Evolutionary conservation across 2,113 vertebrate genomes (phyloP).

Genomic region (Motacilla alba): DNA sequence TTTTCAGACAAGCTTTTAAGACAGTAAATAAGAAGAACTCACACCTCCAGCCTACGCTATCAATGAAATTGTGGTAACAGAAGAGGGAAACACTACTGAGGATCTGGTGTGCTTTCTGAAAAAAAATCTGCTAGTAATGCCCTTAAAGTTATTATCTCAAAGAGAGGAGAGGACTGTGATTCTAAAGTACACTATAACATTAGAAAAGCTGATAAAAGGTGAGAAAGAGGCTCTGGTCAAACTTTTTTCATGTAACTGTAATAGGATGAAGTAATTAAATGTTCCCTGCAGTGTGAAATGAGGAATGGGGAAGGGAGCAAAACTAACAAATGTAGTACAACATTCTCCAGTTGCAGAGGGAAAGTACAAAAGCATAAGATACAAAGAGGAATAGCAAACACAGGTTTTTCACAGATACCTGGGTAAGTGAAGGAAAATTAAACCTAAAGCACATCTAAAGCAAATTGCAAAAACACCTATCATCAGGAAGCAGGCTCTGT

Average conservation of each 20-base stretch:
- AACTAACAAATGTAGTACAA: background rate
- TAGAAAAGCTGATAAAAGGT: background rate
- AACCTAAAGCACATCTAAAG: background rate
- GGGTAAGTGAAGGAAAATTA: background rate
- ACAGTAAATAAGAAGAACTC: background rate
- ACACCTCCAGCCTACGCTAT: background rate
- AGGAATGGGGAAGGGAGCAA: background rate
- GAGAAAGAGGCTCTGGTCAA: background rate
- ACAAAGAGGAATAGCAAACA: background rate
- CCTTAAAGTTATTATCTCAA: background rate
- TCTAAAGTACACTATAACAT: background rate
- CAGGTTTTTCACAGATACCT: background rate
- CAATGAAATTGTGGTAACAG: background rate
- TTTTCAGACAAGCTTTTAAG: background rate
- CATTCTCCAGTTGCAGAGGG: background rate
- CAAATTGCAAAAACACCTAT: slow-evolving; percentile 1
- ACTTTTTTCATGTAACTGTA: background rate
- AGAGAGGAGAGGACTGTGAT: background rate
- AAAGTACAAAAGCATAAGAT: background rate
- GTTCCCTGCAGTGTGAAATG: background rate
- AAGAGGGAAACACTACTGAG: background rate
- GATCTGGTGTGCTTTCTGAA: background rate
- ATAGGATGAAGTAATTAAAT: background rate
- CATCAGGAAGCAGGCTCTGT: slow-evolving; percentile 23
- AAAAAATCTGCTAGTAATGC: background rate